Conservation (phyloP, 2,113 vertebrate genomes). For the Malaclemys terrapin region DNA sequence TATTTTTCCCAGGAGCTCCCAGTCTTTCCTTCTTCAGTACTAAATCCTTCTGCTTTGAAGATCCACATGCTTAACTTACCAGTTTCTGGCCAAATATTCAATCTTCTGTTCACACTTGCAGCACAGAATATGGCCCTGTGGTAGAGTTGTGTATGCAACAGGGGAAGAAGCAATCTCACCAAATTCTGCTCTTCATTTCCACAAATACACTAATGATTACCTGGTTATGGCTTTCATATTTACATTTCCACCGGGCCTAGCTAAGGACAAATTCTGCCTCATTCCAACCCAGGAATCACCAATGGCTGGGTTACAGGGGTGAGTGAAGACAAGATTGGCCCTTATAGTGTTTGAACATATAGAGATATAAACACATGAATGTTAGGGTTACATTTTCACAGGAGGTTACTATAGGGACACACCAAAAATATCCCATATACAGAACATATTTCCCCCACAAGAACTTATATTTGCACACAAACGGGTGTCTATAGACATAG, state of each 20-base stretch:
- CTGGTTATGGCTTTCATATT: background rate
- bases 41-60: background rate
- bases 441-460: background rate
- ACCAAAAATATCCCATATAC: background rate
- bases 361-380: background rate
- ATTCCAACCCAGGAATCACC: background rate
- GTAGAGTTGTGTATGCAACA: rapidly evolving
- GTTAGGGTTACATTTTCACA: background rate
- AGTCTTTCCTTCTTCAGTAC: background rate
- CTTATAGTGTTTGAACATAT: background rate
- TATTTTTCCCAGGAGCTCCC: background rate
- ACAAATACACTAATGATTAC: background rate
- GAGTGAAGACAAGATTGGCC: slow-evolving; percentile 1
- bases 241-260: background rate
- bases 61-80: background rate
- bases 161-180: rapidly evolving
- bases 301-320: background rate
- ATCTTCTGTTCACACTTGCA: rapidly evolving
- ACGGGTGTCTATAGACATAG: rapidly evolving
- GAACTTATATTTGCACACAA: background rate
- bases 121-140: rapidly evolving
- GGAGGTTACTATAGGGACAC: background rate
- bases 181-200: background rate
- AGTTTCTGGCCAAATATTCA: background rate
- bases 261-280: background rate